Base-by-base conservation (phyloP, 2,888 invertebrate species). In the Thyatira batis region DNA sequence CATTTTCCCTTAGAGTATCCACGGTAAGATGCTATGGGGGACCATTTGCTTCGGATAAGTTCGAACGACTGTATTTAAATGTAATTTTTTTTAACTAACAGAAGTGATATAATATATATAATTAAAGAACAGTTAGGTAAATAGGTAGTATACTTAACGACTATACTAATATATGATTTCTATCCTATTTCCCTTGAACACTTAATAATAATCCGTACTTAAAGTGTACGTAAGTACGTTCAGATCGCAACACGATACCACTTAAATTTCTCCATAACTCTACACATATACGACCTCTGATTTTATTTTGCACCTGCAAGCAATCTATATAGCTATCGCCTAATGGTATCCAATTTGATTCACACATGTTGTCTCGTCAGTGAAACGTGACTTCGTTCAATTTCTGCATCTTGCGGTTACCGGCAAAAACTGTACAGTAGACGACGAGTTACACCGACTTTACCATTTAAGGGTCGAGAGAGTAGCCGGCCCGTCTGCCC, bases 1-100 rank as follows among this genome's bases (percentile, higher is more conserved):
- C 50, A 56, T 61, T 57, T 59, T 58, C 55, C 58, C 58, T 65
- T 58, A 55, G 20, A 25, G 3, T 11, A 17, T 21, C 53, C 51
- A 28, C 49, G 20, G 50, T 17, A 1, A 1, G 6, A n/a, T 39
- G 17, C 33, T 17, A 30, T 13, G 17, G 17, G 13, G n/a, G n/a
- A 13, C n/a, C 5, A 39, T 39, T 17, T 39, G n/a, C 33, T n/a
- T 39, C 33, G 17, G n/a, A 39, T 39, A 17, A 6, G 8, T 39
- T 33, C 5, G 4, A n/a, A 8, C 33, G 13, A 13, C 13, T 11
- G 11, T 30, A 13, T 13, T 13, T 2, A 30, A n/a, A 30, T 6
- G 27, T 3, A 11, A 13, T 6, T 39, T 39, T 39, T 3, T 39
- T 39, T 39, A 17, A 13, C 8, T 6, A 8, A 23, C 3, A 6